Conservation (phyloP, 1,140 invertebrate genomes). For the Drosophila paulistorum region DNA sequence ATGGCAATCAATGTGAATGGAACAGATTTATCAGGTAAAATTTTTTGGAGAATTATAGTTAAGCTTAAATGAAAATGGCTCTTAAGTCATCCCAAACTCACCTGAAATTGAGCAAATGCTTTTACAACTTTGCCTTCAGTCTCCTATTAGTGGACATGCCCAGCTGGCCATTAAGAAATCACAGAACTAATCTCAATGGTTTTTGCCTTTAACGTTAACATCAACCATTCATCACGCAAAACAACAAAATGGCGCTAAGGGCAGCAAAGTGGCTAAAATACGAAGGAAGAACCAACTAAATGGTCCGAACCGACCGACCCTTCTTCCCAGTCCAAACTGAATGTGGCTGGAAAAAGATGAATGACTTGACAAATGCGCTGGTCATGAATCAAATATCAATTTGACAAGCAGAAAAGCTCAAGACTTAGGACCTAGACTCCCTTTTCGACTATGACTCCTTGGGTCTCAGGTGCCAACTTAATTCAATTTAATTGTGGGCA, state of each 20-base stretch:
- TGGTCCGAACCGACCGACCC: constrained; percentile 13
- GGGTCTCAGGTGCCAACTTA: constrained; percentile 66
- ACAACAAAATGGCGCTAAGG: constrained; percentile 19
- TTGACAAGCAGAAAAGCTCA: constrained; percentile 75
- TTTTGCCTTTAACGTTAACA: constrained; percentile 20
- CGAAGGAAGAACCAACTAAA: constrained; percentile 34
- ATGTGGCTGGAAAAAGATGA: constrained; percentile 68
- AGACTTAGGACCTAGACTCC: constrained; percentile 29
- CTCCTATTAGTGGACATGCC: not conserved
- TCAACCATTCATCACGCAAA: constrained; percentile 19
- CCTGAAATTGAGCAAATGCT: not conserved
- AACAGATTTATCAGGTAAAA: not conserved
- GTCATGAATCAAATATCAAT: constrained; percentile 82
- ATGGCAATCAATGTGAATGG: too few relatives aligned
- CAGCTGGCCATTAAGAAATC: constrained; percentile 49
- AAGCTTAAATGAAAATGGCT: too few relatives aligned
- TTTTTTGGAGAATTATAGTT: not conserved
- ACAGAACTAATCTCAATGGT: constrained; percentile 26
- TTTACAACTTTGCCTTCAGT: constrained; percentile 1
- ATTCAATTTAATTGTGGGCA: constrained; percentile 80
- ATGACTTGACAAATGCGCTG: constrained; percentile 81
- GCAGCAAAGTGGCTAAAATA: constrained; percentile 48
- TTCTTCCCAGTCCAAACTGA: constrained; percentile 13
- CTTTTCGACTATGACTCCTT: constrained; percentile 1
- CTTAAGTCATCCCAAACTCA: not conserved